These are phyloP conservation scores for Caenorhabditis sp. DNA, from an alignment of 2,888 invertebrate species.

Conservation along the genomic window DNA sequence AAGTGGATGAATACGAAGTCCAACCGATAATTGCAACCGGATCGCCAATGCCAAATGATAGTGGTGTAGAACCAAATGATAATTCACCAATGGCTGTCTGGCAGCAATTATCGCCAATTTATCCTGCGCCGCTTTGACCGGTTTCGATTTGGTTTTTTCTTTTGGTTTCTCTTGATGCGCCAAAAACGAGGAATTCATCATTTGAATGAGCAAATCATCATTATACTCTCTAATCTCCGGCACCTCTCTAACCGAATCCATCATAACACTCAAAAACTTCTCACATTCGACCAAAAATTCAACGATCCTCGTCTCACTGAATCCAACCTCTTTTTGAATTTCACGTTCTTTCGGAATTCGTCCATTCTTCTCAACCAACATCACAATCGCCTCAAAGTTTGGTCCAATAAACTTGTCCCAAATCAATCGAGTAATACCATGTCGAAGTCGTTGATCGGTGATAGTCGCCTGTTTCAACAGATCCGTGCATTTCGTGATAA, in stretches of 20 bases:
- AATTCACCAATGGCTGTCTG: slow-evolving; percentile 58
- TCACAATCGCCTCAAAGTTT: slow-evolving; percentile 42
- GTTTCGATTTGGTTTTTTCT: neutral
- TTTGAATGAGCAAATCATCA: slow-evolving; percentile 38
- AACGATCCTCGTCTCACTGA: slow-evolving; percentile 55
- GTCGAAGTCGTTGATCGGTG: slow-evolving; percentile 46
- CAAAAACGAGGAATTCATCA: slow-evolving; percentile 25
- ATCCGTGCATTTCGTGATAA: slow-evolving; percentile 12
- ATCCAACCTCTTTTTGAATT: slow-evolving; percentile 46
- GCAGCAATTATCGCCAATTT: slow-evolving; percentile 44
- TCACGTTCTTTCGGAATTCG: slow-evolving; percentile 53
- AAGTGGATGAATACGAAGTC: slow-evolving; percentile 37
- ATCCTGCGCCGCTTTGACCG: slow-evolving; percentile 14
- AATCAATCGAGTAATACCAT: slow-evolving; percentile 61
- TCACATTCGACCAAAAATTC: slow-evolving; percentile 31
- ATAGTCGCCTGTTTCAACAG: slow-evolving; percentile 14
- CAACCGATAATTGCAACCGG: slow-evolving; percentile 39
- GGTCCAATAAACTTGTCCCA: slow-evolving; percentile 65
- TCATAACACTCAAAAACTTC: slow-evolving; percentile 31
- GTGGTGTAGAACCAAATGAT: slow-evolving; percentile 64
- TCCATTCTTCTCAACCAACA: slow-evolving; percentile 50
- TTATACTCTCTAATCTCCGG: slow-evolving; percentile 20
- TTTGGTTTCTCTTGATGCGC: slow-evolving; percentile 14
- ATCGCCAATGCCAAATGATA: slow-evolving; percentile 55
- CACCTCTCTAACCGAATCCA: slow-evolving; percentile 32